These are phyloP conservation scores for Ginglymostoma cirratum DNA, from an alignment of 2,113 vertebrate species.

Conservation along the genomic window DNA sequence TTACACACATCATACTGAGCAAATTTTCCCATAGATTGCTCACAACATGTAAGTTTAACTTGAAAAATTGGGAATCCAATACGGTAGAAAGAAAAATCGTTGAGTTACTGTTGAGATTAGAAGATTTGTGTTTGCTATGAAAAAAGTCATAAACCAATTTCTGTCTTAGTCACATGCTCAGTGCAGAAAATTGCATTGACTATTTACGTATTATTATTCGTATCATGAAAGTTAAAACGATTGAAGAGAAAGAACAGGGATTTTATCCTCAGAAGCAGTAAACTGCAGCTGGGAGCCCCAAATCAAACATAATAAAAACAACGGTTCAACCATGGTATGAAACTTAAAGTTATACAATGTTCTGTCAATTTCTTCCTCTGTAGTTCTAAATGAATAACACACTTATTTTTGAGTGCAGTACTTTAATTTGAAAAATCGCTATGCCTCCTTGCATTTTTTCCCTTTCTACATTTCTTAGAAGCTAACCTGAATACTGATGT, in stretches of 20 bases:
- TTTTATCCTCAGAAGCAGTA: not conserved
- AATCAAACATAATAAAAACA: not conserved
- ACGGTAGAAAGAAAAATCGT: not conserved
- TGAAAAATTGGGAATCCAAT: not conserved
- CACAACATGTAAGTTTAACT: not conserved
- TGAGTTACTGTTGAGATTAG: not conserved
- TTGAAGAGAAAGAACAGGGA: not conserved
- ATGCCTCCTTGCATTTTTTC: conserved; percentile 3
- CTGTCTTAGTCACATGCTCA: not conserved
- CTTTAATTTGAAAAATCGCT: not conserved
- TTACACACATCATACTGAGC: not conserved
- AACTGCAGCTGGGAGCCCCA: not conserved
- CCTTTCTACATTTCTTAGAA: not conserved
- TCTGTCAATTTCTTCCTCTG: not conserved
- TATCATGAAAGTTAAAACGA: not conserved
- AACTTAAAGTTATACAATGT: not conserved
- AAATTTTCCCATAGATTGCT: not conserved
- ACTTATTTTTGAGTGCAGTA: not conserved
- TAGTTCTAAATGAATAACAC: not conserved
- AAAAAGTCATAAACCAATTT: not conserved
- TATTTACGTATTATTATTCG: not conserved
- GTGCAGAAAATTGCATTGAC: not conserved
- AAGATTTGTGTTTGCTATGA: not conserved
- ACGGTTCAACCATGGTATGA: not conserved
- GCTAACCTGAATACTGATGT: not conserved